Base-by-base conservation (phyloP, 2,113 vertebrate species). In the Cromileptes altivelis region DNA sequence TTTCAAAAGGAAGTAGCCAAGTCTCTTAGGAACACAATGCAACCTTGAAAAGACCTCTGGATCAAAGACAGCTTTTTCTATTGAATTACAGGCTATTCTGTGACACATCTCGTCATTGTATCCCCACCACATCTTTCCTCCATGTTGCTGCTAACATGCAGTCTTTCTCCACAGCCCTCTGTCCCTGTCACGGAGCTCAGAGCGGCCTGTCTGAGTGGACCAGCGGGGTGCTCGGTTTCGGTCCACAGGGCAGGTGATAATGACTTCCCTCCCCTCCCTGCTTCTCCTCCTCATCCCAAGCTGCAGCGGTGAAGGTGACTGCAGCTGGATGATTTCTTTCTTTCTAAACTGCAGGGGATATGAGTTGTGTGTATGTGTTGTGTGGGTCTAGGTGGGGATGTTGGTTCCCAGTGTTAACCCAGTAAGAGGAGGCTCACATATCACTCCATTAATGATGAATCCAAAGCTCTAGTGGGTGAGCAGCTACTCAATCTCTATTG, bases 231-330 rank as follows among this genome's bases (percentile, higher is more conserved):
- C 86, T 85, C 30, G 19, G 90, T 82, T 91, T 82, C 23, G 75
- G 88, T 89, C 85, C 87, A 86, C 45, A 1, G 71, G 82, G 85
- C 85, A 80, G 83, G 81, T 88, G 85, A 91, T 91, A 89, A 92
- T 90, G 75, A 88, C 80, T 82, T 81, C 78, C 57, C 62, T 64
- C 61, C 45, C 58, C 53, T 57, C 69, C n/a, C 63, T 15, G 19
- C 68, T 63, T 70, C 70, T 58, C 37, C 72, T 83, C 57, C 61
- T 85, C 52, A 58, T 85, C 69, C 72, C 81, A 45, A 57, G 19
- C 81, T 85, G 82, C 79, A 83, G 87, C 2, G 57, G 75, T 91
- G 90, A 92, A 91, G 82, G 91, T 91, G 87, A 91, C 88, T 73
- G 75, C 82, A 90, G 82, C 88, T 83, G 81, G 81, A 76, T 80